phyloP scores from a whole-genome alignment of 2,797 vertebrate species.

The Falco rusticolus region DNA sequence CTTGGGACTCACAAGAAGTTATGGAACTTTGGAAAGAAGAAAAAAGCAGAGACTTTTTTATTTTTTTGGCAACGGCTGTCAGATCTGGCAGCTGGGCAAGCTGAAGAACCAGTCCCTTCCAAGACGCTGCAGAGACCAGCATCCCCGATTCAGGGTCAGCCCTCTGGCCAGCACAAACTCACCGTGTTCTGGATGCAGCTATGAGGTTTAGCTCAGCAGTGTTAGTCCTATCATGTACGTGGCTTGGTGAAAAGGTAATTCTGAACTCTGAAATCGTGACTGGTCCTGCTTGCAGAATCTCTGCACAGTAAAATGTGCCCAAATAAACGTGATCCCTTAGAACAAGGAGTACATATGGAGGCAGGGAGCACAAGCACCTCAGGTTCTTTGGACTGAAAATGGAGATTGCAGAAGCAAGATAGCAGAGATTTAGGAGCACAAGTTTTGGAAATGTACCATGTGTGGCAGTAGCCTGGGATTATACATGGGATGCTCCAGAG shows the following conservation, averaged over 20 bases:
- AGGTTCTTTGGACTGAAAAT: not conserved
- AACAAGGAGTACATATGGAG: not conserved
- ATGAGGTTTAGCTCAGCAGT: not conserved
- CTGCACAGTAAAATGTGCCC: not conserved
- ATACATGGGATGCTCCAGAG: not conserved
- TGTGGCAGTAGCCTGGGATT: not conserved
- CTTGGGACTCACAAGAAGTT: not conserved
- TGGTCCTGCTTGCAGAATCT: not conserved
- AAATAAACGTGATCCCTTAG: not conserved
- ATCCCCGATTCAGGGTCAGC: not conserved
- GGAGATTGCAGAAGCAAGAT: not conserved
- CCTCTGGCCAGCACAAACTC: not conserved
- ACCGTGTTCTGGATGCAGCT: not conserved
- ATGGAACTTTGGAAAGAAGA: not conserved
- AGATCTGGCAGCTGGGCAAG: not conserved
- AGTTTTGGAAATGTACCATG: not conserved
- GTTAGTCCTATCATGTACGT: not conserved
- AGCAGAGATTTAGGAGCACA: not conserved
- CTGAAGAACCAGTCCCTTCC: not conserved
- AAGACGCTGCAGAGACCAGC: not conserved
- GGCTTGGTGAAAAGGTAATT: not conserved
- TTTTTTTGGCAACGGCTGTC: not conserved
- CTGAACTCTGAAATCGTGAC: not conserved
- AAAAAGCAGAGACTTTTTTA: not conserved
- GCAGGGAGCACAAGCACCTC: not conserved